phyloP scores from a whole-genome alignment of 2,797 vertebrate species.

The Anas bahamensis region DNA sequence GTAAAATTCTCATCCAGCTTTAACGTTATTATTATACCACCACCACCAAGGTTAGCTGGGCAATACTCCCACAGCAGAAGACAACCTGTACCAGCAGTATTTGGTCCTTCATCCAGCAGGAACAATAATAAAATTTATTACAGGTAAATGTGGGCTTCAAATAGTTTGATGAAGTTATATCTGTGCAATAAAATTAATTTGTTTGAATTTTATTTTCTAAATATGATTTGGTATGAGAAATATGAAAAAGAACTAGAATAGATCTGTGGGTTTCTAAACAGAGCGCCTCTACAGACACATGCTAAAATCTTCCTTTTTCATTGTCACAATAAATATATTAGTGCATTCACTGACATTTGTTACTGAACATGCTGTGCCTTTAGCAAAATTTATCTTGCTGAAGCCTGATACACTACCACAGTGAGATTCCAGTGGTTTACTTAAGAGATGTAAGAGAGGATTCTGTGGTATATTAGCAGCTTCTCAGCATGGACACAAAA shows the following conservation, averaged over 20 bases:
- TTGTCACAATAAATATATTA: neutral
- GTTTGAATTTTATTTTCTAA: neutral
- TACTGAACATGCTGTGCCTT: neutral
- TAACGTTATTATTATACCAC: neutral
- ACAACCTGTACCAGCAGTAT: neutral
- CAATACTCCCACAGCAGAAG: neutral
- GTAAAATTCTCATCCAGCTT: neutral
- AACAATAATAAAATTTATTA: neutral
- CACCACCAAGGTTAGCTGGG: neutral
- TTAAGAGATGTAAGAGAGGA: neutral
- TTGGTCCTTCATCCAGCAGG: neutral
- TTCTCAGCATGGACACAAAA: neutral
- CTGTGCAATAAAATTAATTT: neutral
- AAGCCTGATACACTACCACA: neutral
- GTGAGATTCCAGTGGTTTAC: neutral
- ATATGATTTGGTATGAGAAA: neutral
- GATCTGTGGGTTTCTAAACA: neutral
- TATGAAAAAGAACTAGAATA: neutral
- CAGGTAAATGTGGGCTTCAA: neutral
- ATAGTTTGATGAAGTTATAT: neutral
- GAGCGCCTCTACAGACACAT: neutral
- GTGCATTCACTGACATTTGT: neutral
- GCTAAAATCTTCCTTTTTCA: neutral
- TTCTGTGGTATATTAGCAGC: neutral
- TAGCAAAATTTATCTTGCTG: neutral